A percentile compares a stretch with the other conserved stretches of the same genome.
phyloP scores from a whole-genome alignment of 2,113 vertebrate genomes.

The Chaetodon trifascialis region DNA sequence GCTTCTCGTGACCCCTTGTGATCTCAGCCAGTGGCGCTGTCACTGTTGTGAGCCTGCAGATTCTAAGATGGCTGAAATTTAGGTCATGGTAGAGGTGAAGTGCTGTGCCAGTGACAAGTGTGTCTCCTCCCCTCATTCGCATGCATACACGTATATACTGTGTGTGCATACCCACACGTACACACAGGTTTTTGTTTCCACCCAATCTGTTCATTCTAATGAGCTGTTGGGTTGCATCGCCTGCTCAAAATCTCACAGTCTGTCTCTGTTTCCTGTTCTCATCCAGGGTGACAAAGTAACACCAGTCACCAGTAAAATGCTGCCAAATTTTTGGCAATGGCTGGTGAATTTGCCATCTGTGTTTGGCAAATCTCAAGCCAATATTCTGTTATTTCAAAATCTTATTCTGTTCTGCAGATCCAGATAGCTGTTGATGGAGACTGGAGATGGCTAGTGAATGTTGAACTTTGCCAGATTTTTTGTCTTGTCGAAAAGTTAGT shows the following conservation, averaged over 20 bases:
- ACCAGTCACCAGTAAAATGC: constrained; percentile 35
- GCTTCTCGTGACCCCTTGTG: constrained; percentile 50
- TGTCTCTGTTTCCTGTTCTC: constrained; percentile 46
- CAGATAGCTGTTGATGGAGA: not conserved
- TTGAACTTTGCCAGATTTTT: not conserved
- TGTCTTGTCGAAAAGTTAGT: not conserved
- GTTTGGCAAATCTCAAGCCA: constrained; percentile 26
- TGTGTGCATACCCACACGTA: constrained; percentile 13
- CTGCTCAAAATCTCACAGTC: constrained; percentile 43
- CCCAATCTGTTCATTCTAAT: constrained; percentile 46
- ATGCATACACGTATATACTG: not conserved
- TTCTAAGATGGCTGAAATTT: constrained; percentile 64
- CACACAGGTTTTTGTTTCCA: constrained; percentile 18
- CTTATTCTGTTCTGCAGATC: constrained; percentile 2
- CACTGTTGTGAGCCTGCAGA: constrained; percentile 28
- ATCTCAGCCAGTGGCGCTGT: constrained; percentile 39
- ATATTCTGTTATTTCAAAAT: constrained; percentile 16
- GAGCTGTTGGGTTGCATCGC: constrained; percentile 39
- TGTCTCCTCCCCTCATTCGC: not conserved
- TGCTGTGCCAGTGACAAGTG: constrained; percentile 24
- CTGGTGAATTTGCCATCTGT: constrained; percentile 61
- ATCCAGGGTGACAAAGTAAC: constrained; percentile 43
- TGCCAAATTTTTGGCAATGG: constrained; percentile 33
- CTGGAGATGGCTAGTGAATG: not conserved
- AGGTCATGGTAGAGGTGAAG: constrained; percentile 33